Evolutionary conservation across 2,797 vertebrate genomes (phyloP), one percentile per base, ranked within the genome.

Genomic region (Threskiornis aethiopicus): DNA sequence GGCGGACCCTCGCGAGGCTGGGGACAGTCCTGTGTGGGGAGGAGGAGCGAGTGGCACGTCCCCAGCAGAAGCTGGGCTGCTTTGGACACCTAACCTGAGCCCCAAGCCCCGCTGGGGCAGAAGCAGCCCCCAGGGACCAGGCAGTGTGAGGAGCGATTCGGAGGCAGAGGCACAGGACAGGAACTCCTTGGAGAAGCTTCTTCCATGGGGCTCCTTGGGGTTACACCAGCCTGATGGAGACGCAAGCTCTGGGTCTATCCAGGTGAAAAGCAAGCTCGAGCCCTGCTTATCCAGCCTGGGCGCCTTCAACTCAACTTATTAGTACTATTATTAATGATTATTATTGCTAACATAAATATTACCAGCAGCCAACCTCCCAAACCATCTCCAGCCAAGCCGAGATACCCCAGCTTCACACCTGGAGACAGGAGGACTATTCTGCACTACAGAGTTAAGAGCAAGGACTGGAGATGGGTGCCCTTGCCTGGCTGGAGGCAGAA

Each of bases 351-450:
- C 13, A 19, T 3, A 6, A 41, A 19, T 33, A 25, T 58, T 35
- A 31, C 58, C 11, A 47, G 54, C 57, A 62, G 58, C 52, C 49
- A 57, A 28, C 16, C 59, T 41, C n/a, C 11, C 0, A 0, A 49
- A 46, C 28, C 22, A 16, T 11, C 0, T 0, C 20, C 47, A 64
- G 69, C 24, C 0, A 0, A 69, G 46, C 16, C 49, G 55, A 81
- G 41, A 16, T 47, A 49, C 31, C 39, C 17, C 81, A 71, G 65
- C 42, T 35, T 52, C 73, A 33, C 58, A 35, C 17, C 6, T 1
- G 0, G 46, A 44, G 61, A 26, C 61, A 17, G 19, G 21, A 61
- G 49, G 64, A 71, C 52, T 18, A 3, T 18, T 35, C 20, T 75
- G 44, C 35, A 6, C 20, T 13, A 37, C 0, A 19, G 46, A 55